Evolutionary conservation across 2,113 vertebrate species (phyloP).

Genomic region (Neodon shergylaensis): DNA sequence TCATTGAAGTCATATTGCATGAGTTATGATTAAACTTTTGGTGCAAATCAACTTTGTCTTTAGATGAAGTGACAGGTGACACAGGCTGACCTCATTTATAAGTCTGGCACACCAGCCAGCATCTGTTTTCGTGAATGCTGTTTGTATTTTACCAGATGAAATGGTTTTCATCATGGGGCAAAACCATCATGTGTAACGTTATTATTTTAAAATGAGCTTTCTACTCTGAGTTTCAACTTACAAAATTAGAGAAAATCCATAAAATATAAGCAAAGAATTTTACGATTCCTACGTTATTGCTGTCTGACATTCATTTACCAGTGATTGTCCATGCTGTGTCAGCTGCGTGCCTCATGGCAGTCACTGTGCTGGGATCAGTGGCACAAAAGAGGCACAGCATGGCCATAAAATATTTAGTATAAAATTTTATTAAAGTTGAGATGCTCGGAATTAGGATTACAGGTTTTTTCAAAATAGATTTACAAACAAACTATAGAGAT

Average conservation of each 20-base stretch:
- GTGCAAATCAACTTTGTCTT: slow-evolving; percentile 68
- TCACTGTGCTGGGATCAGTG: not conserved
- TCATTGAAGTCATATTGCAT: slow-evolving; percentile 63
- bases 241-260: slow-evolving; percentile 59
- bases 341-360: not conserved
- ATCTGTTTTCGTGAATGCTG: slow-evolving; percentile 75
- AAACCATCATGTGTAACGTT: slow-evolving; percentile 59
- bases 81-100: slow-evolving; percentile 74
- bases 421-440: not conserved
- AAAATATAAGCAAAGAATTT: slow-evolving; percentile 53
- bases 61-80: slow-evolving; percentile 79
- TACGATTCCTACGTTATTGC: not conserved
- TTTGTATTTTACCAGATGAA: slow-evolving; percentile 72
- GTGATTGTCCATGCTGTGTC: not conserved
- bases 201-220: slow-evolving; percentile 67
- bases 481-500: not conserved
- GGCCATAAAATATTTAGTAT: slow-evolving; percentile 4
- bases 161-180: slow-evolving; percentile 57
- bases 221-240: slow-evolving; percentile 52
- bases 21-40: slow-evolving; percentile 69
- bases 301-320: slow-evolving; percentile 15
- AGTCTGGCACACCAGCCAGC: slow-evolving; percentile 63
- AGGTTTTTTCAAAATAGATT: slow-evolving; percentile 1
- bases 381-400: not conserved
- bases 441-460: not conserved